A percentile compares a stretch with the other conserved stretches of the same genome.
Conservation (phyloP, 1,140 invertebrate genomes). For the Hyphantria cunea region DNA sequence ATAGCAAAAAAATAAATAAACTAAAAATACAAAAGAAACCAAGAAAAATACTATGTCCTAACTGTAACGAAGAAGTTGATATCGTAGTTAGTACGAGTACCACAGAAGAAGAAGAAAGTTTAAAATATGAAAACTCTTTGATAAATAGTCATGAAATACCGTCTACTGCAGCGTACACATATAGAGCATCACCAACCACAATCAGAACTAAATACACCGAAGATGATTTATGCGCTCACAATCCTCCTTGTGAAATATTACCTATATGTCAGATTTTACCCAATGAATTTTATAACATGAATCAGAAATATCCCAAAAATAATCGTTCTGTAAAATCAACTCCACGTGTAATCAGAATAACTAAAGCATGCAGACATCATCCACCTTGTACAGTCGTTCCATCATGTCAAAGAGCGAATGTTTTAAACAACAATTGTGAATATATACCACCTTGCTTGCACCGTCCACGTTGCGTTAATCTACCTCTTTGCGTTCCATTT, state of each 20-base stretch:
- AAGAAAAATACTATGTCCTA: slow-evolving; percentile 56
- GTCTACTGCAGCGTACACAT: slow-evolving; percentile 25
- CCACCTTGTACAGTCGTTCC: slow-evolving; percentile 69
- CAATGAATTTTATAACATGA: slow-evolving; percentile 35
- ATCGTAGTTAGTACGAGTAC: slow-evolving; percentile 39
- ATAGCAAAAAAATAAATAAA: slow-evolving; percentile 27
- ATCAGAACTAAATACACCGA: slow-evolving; percentile 30
- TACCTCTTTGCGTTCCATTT: slow-evolving; percentile 63
- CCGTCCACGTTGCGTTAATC: slow-evolving; percentile 66
- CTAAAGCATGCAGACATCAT: slow-evolving; percentile 70
- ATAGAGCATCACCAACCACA: slow-evolving; percentile 26
- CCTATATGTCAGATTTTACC: slow-evolving; percentile 65
- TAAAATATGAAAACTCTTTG: slow-evolving; percentile 40
- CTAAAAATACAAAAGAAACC: slow-evolving; percentile 40
- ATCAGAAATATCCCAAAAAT: slow-evolving; percentile 43
- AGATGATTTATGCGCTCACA: slow-evolving; percentile 53
- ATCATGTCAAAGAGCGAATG: slow-evolving; percentile 65
- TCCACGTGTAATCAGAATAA: slow-evolving; percentile 58
- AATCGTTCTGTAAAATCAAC: slow-evolving; percentile 36
- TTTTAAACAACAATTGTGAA: slow-evolving; percentile 68
- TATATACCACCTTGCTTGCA: slow-evolving; percentile 65
- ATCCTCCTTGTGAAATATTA: slow-evolving; percentile 60
- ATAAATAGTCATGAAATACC: slow-evolving; percentile 35
- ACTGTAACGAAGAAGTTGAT: slow-evolving; percentile 62
- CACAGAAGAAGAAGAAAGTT: slow-evolving; percentile 53